phyloP scores from a whole-genome alignment of 2,888 invertebrate genomes.

The Tinea trinotella region DNA sequence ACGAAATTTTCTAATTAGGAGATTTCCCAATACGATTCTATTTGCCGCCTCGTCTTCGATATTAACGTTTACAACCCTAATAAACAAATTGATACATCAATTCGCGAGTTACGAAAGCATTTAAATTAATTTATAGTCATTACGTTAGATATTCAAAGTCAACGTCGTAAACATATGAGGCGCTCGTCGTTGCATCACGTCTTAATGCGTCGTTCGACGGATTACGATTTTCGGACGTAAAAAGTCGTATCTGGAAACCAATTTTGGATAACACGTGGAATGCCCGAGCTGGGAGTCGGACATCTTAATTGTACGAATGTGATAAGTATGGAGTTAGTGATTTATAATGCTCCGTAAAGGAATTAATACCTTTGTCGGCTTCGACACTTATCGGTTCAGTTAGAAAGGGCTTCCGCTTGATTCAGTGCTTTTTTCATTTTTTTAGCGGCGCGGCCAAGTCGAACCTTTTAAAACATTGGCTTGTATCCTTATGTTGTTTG shows the following conservation, averaged over 20 bases:
- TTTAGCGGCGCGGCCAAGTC: constrained; percentile 2
- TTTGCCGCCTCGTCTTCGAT: not conserved
- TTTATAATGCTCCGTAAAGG: constrained; percentile 59
- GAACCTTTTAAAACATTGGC: constrained; percentile 5
- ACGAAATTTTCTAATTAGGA: constrained; percentile 3
- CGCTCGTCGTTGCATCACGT: not conserved
- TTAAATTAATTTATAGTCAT: not conserved
- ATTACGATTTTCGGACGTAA: constrained; percentile 13
- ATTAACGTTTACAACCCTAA: constrained; percentile 4
- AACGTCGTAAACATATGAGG: constrained; percentile 8
- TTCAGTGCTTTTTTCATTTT: constrained; percentile 33
- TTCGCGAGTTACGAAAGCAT: constrained; percentile 13
- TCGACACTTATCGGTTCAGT: constrained; percentile 44
- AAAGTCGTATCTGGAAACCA: constrained; percentile 10
- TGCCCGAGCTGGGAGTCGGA: constrained; percentile 33
- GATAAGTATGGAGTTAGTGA: constrained; percentile 54
- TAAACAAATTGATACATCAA: constrained; percentile 10
- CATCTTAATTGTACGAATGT: constrained; percentile 60
- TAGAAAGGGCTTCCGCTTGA: constrained; percentile 52
- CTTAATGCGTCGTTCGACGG: not conserved
- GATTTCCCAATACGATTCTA: constrained; percentile 8
- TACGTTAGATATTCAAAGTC: constrained; percentile 9
- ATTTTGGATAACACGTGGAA: constrained; percentile 13
- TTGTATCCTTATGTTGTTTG: constrained; percentile 6
- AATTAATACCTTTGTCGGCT: constrained; percentile 65